These are phyloP conservation scores for Takifugu bimaculatus DNA, from an alignment of 2,113 vertebrate species.

Conservation along the genomic window DNA sequence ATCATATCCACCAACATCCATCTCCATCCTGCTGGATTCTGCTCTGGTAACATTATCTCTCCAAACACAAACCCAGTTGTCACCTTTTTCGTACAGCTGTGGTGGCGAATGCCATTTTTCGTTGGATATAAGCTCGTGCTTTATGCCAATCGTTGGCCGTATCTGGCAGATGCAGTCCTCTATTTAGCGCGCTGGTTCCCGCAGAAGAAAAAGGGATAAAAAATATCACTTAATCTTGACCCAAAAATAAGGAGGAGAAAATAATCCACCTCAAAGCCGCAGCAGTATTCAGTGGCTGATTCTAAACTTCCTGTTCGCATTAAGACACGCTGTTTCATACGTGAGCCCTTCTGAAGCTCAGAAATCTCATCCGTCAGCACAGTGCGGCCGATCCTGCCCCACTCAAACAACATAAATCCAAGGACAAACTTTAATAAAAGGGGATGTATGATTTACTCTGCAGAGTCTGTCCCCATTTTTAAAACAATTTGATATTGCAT, in stretches of 20 bases:
- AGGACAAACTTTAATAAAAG: slow-evolving; percentile 65
- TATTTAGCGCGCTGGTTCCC: slow-evolving; percentile 26
- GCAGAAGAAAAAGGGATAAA: slow-evolving; percentile 23
- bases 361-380: slow-evolving; percentile 46
- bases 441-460: slow-evolving; percentile 61
- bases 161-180: slow-evolving; percentile 20
- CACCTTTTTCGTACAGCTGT: not conserved
- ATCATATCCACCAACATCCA: slow-evolving; percentile 43
- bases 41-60: slow-evolving; percentile 21
- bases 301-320: slow-evolving; percentile 56
- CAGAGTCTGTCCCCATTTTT: slow-evolving; percentile 58
- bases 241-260: slow-evolving; percentile 10
- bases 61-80: slow-evolving; percentile 24
- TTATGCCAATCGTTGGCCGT: slow-evolving; percentile 24
- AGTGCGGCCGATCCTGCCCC: slow-evolving; percentile 23
- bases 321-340: slow-evolving; percentile 38
- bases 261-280: slow-evolving; percentile 29
- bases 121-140: slow-evolving; percentile 17
- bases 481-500: slow-evolving; percentile 70
- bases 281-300: slow-evolving; percentile 37
- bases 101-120: slow-evolving; percentile 30
- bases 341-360: slow-evolving; percentile 25
- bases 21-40: slow-evolving; percentile 27
- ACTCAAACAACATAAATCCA: slow-evolving; percentile 59
- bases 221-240: slow-evolving; percentile 27